Base-by-base conservation (phyloP, 2,113 vertebrate genomes). In the Ginglymostoma cirratum region DNA sequence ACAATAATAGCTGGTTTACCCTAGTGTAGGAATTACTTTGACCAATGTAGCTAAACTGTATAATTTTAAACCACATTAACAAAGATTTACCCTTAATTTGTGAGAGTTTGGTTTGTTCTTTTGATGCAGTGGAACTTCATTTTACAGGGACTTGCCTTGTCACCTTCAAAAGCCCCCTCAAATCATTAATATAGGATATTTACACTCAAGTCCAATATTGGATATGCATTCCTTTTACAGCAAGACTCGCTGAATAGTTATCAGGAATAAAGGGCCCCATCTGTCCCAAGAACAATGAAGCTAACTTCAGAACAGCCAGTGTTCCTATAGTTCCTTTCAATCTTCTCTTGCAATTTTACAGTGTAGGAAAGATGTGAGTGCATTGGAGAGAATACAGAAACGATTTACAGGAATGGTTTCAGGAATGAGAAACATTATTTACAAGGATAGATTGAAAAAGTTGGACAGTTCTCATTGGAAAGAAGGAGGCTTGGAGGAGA, bases 11-110 rank as follows among this genome's bases (percentile, higher is more conserved):
- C 21, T 66, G 61, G 89, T 19, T 93, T 93, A 66, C n/a, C 10
- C 89, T 0, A 66, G 34, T 66, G 89, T n/a, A 93, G 89, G 61
- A 93, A 93, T 93, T 93, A 65, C 65, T 93, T 93, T 66, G 61
- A 93, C 89, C 61, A 67, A 19, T 66, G 89, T 38, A 19, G 15
- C 55, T 38, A 93, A 67, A 66, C 34, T 6, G 2, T 65, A 92
- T 67, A n/a, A 66, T 66, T 93, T 66, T 34, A 93, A 93, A 7
- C 61, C 89, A 66, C 89, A 38, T 23, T 66, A 93, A 67, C 89
- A 93, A 38, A 65, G 34, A 38, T 65, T 38, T 93, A 45, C 42
- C 61, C 89, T 38, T 67, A 67, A 93, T 38, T 93, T 92, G 55
- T 7, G 17, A 14, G 48, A 61, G 48, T 89, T 89, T 90, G 55